Evolutionary conservation across 2,888 invertebrate species (phyloP).

Genomic region (Polietes domitor): DNA sequence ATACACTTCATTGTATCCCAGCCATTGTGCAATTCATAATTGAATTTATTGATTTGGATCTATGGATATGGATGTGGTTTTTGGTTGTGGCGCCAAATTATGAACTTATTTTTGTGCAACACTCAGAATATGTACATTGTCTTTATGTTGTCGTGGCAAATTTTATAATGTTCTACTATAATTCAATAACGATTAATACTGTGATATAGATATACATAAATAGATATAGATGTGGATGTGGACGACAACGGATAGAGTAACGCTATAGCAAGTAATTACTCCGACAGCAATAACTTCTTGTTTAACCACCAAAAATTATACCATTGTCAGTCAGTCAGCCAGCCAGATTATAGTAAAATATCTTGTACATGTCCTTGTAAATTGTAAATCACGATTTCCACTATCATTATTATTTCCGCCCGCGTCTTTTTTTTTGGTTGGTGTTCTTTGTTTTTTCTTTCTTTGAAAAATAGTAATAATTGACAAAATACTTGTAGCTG

Average conservation of each 20-base stretch:
- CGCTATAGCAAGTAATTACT: slow-evolving; percentile 29
- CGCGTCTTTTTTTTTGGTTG: slow-evolving; percentile 36
- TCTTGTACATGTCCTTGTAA: slow-evolving; percentile 54
- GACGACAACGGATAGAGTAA: not conserved
- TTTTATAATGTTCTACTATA: slow-evolving; percentile 13
- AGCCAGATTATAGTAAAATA: not conserved
- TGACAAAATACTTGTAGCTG: slow-evolving; percentile 14
- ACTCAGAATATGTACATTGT: not conserved
- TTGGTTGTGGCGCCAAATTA: slow-evolving; percentile 62
- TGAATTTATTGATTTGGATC: slow-evolving; percentile 54
- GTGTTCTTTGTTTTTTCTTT: not conserved
- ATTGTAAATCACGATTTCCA: slow-evolving; percentile 57
- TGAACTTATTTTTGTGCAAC: not conserved
- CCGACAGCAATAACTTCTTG: slow-evolving; percentile 54
- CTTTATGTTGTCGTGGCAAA: not conserved
- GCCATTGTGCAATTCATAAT: slow-evolving; percentile 46
- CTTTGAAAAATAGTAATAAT: not conserved
- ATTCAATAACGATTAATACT: slow-evolving; percentile 10
- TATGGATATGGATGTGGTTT: too few relatives aligned
- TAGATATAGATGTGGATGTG: not conserved
- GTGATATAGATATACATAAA: not conserved
- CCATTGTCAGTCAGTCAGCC: too few relatives aligned
- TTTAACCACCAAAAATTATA: slow-evolving; percentile 55
- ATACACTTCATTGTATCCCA: slow-evolving; percentile 45
- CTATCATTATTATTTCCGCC: slow-evolving; percentile 60